Evolutionary conservation across 2,113 vertebrate genomes (phyloP).

Genomic region (Montifringilla adamsi): DNA sequence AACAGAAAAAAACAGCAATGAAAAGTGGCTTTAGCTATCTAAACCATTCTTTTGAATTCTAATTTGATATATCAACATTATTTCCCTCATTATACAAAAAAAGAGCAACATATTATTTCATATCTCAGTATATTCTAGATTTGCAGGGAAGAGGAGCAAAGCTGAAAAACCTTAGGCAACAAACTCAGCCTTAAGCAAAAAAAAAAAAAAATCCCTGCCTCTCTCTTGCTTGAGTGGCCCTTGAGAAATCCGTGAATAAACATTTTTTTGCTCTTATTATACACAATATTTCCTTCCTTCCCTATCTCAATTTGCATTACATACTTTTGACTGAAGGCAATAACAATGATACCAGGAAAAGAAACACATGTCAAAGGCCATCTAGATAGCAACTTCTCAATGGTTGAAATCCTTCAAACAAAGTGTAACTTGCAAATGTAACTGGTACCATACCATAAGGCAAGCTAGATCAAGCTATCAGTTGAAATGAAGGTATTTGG

Average conservation of each 20-base stretch:
- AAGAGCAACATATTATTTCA: not conserved
- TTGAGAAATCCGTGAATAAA: not conserved
- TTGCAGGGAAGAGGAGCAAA: not conserved
- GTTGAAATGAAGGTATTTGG: not conserved
- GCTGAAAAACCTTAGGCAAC: not conserved
- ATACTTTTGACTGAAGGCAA: constrained; percentile 5
- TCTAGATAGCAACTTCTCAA: not conserved
- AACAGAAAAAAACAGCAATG: not conserved
- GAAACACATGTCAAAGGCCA: not conserved
- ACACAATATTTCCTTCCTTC: not conserved
- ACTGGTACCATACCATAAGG: not conserved
- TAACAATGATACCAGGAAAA: not conserved
- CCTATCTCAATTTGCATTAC: not conserved
- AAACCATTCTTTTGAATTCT: not conserved
- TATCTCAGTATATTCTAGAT: not conserved
- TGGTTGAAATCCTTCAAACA: not conserved
- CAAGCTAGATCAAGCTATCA: not conserved
- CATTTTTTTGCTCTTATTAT: not conserved
- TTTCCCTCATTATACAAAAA: not conserved
- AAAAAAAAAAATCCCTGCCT: not conserved
- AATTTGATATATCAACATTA: not conserved
- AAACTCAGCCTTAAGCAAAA: not conserved
- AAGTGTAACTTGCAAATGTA: not conserved
- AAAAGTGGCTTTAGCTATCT: not conserved
- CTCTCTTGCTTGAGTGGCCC: not conserved